Evolutionary conservation across 1,140 invertebrate genomes (phyloP).

Genomic region (Philotrypesis tridentata): DNA sequence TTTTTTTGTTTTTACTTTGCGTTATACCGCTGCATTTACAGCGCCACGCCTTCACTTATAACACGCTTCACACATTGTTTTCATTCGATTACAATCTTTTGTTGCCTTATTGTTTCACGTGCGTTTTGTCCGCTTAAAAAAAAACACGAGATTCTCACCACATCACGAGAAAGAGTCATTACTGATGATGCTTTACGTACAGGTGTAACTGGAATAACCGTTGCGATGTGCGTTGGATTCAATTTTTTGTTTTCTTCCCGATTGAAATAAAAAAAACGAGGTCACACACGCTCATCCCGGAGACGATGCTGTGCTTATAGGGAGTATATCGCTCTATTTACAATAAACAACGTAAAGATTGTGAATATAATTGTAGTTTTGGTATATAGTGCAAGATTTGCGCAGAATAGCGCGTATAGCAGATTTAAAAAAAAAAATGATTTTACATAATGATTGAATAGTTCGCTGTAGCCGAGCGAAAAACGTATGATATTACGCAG

Average conservation of each 20-base stretch:
- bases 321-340: background rate
- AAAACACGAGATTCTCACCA: too few species aligned
- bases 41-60: background rate
- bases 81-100: too few species aligned
- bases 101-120: too few species aligned
- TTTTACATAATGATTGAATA: too few species aligned
- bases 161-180: background rate
- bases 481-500: background rate
- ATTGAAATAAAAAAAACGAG: background rate
- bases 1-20: background rate
- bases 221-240: background rate
- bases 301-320: too few species aligned
- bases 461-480: too few species aligned
- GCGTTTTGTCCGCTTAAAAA: too few species aligned
- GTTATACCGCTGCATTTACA: background rate
- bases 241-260: background rate
- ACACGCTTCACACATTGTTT: too few species aligned
- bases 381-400: background rate
- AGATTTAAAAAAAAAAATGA: background rate
- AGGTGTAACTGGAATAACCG: background rate
- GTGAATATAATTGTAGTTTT: too few species aligned
- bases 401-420: background rate
- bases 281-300: too few species aligned
- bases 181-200: background rate
- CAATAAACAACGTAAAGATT: too few species aligned